Base-by-base conservation (phyloP, 2,113 vertebrate genomes). In the Corythornis vintsioides region DNA sequence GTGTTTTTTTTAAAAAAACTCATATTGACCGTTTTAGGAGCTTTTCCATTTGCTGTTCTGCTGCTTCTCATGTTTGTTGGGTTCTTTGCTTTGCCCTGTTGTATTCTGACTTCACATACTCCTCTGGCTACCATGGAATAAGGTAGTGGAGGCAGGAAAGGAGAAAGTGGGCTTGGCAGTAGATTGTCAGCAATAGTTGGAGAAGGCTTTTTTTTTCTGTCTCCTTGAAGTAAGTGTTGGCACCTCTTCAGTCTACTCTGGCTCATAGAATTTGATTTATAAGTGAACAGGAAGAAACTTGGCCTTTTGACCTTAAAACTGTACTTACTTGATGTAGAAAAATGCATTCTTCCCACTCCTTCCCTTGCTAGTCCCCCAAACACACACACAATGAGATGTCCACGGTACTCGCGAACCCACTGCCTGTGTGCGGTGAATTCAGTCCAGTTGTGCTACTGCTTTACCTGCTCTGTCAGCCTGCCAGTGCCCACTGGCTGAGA, bases 391-490 rank as follows among this genome's bases (percentile, higher is more conserved):
- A 31, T 29, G 70, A 53, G 48, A 50, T 65, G 18, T 38, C n/a
- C 87, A 26, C 61, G 40, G 52, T 45, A 31, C 35, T 45, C 0
- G 0, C 0, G 4, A 74, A 57, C 67, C 1, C 0, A 56, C 56
- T 8, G 7, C 29, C 2, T 59, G 42, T 20, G 4, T 9, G 2
- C 20, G 48, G 60, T 89, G 89, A 83, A 69, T 89, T 88, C 78
- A 90, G 90, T 94, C 73, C 43, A 81, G 94, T 42, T 33, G 55
- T 40, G 86, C 87, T 90, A 24, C 82, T 65, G 56, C 94, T 89
- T 86, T 92, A 87, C 75, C 88, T 73, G 56, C 80, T 93, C 87
- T 89, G 60, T 81, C 22, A 5, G 16, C 64, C 83, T 96, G 91
- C 92, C 50, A 26, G 91, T 96, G 86, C 93, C 94, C 95, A 42